phyloP scores from a whole-genome alignment of 2,888 invertebrate genomes.

The Cheilosia variabilis region DNA sequence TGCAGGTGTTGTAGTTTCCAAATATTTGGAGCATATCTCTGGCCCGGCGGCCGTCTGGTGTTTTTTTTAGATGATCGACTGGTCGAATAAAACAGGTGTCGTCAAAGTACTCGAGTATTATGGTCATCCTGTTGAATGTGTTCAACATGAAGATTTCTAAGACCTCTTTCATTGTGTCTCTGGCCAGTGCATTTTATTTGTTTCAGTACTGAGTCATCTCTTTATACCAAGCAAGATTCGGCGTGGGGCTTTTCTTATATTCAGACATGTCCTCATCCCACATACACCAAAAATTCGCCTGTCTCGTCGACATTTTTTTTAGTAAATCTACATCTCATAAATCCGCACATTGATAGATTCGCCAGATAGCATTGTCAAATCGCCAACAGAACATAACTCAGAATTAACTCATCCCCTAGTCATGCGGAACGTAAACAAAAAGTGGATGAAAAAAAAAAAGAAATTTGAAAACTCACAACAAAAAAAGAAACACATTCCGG shows the following conservation, averaged over 20 bases:
- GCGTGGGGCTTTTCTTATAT: neutral
- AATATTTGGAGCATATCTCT: no score
- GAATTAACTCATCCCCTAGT: slow-evolving; percentile 63
- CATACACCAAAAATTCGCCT: neutral
- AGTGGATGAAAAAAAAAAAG: slow-evolving; percentile 13
- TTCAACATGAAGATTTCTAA: no score
- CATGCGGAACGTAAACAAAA: slow-evolving; percentile 55
- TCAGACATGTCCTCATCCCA: neutral
- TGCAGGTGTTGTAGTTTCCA: no score
- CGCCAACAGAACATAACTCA: slow-evolving; percentile 64
- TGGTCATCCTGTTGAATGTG: no score
- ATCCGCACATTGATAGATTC: slow-evolving; percentile 65
- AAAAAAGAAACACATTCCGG: slow-evolving; percentile 55
- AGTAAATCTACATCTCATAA: slow-evolving; percentile 62
- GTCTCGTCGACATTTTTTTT: slow-evolving; percentile 35
- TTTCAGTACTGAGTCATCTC: no score
- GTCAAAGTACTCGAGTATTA: no score
- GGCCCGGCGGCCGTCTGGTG: no score
- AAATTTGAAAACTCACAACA: slow-evolving; percentile 23
- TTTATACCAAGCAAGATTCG: no score
- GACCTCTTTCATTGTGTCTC: no score
- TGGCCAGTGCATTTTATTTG: no score
- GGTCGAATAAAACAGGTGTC: no score
- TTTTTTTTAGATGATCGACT: no score
- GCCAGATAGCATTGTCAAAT: slow-evolving; percentile 57